Percentiles rank a stretch among this genome's conserved stretches.
These are phyloP conservation scores for Cryptocephalus primarius DNA, from an alignment of 2,888 invertebrate species.

Conservation along the genomic window DNA sequence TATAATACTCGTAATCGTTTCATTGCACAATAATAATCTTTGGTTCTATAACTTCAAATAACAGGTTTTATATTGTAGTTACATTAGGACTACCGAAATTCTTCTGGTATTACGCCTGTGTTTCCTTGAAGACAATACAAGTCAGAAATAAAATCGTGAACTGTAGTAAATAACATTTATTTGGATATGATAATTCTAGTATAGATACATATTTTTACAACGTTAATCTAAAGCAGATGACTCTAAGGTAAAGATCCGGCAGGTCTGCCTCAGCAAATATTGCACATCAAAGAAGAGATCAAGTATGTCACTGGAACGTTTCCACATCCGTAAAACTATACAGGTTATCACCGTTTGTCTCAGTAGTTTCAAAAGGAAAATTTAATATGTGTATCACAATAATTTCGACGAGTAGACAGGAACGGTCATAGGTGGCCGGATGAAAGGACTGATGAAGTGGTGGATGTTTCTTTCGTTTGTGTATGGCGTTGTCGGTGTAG, in stretches of 20 bases:
- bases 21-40: no score
- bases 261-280: conserved; percentile 19
- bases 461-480: conserved; percentile 34
- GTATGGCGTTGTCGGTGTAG: conserved; percentile 24
- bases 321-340: background rate
- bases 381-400: conserved; percentile 40
- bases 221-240: conserved; percentile 19
- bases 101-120: no score
- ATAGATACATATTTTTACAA: conserved; percentile 21
- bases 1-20: no score
- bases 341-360: conserved; percentile 5
- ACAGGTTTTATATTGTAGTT: no score
- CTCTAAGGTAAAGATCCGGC: conserved; percentile 14
- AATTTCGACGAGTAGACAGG: conserved; percentile 41
- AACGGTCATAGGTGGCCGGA: conserved; percentile 37
- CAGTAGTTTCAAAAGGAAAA: background rate
- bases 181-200: conserved; percentile 18
- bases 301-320: conserved; percentile 8
- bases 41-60: no score
- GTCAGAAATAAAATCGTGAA: background rate
- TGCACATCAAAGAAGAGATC: conserved; percentile 29
- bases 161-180: conserved; percentile 32
- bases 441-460: conserved; percentile 44
- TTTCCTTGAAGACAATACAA: no score
- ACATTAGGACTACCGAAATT: no score